Base-by-base conservation (phyloP, 2,113 vertebrate species). In the Phalacrocorax brasilianus region DNA sequence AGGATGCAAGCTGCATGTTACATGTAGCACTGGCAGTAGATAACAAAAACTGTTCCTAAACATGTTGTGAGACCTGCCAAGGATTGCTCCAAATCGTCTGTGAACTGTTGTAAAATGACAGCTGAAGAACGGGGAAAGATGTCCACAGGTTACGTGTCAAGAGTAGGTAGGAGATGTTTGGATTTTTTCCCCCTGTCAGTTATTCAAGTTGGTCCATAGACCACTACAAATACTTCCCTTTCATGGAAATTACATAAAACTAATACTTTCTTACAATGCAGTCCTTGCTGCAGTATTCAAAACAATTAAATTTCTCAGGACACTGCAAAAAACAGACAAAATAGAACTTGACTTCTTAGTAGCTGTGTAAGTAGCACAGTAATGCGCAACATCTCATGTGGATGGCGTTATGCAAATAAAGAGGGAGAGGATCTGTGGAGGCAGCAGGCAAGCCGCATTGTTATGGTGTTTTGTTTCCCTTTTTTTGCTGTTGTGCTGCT, bases 311-410 rank as follows among this genome's bases (percentile, higher is more conserved):
- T n/a, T 74, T 66, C 38, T 18, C 2, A 66, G 59, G 56, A 21
- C 5, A 0, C 6, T 67, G 59, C 23, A 85, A 70, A 62, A 11
- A 3, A 3, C 40, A 70, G 17, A 22, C 26, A 17, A 38, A 76
- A 33, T 10, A 27, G 22, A n/a, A 5, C n/a, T 22, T 35, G 42
- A 20, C 2, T 30, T 22, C 18, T 87, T 32, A 14, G 58, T 28
- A 38, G 58, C 30, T 45, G 1, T 21, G 0, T 3, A 9, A 72
- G 30, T 3, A 49, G 32, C 26, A 44, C 7, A 59, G 59, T 1
- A 65, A 32, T 4, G 21, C 33, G 2, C 27, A 53, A 5, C 40
- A 35, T 40, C 53, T 40, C 8, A 4, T 33, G 6, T 4, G 5
- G 38, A 12, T 14, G 18, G 18, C 7, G 55, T 56, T 32, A 35